Evolutionary conservation across 2,113 vertebrate species (phyloP).

Genomic region (Microtus oregoni): DNA sequence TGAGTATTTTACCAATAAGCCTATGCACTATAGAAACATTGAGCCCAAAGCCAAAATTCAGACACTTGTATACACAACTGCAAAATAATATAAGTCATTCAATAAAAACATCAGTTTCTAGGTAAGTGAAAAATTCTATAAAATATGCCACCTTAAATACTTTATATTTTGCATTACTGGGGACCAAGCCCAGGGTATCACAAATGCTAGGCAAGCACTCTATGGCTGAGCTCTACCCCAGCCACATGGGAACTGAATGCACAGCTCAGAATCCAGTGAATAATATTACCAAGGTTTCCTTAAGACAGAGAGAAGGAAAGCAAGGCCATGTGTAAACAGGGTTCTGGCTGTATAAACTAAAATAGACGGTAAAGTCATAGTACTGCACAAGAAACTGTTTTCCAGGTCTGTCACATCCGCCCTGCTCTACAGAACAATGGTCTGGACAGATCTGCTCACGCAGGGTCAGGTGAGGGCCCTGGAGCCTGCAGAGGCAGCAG

Average conservation of each 20-base stretch:
- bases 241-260: background rate
- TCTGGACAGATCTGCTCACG: background rate
- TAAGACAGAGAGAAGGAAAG: background rate
- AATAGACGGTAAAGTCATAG: background rate
- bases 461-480: background rate
- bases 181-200: background rate
- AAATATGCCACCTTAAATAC: background rate
- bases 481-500: background rate
- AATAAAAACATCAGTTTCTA: background rate
- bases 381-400: conserved; percentile 19
- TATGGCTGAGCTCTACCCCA: background rate
- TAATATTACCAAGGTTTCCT: background rate
- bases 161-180: background rate
- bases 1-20: background rate
- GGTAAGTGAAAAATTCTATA: background rate
- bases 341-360: background rate
- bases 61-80: background rate
- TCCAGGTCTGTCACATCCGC: background rate
- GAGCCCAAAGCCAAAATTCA: background rate
- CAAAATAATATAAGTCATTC: background rate
- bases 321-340: background rate
- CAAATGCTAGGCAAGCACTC: background rate
- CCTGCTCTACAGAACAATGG: background rate
- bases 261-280: background rate
- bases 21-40: background rate